phyloP scores from a whole-genome alignment of 2,113 vertebrate species.

The Rhabdornis inornatus region DNA sequence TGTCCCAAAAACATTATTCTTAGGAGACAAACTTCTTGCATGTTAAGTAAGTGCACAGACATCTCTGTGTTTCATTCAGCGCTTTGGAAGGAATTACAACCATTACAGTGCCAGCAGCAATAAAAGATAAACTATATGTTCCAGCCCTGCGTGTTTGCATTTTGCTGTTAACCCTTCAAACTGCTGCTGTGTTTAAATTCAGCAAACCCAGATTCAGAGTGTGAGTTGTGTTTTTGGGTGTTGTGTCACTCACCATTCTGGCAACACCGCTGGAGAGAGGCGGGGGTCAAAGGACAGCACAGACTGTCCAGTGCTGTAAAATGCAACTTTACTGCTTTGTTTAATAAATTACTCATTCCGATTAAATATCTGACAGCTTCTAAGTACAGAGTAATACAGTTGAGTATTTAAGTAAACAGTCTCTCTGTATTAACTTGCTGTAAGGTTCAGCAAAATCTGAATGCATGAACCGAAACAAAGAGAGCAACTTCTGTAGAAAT shows the following conservation, averaged over 20 bases:
- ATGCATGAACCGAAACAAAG: background rate
- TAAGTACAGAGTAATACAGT: background rate
- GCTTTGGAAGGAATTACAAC: background rate
- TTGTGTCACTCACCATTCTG: background rate
- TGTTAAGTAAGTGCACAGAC: slow-evolving; percentile 49
- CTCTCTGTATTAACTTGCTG: background rate
- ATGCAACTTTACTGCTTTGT: slow-evolving; percentile 15
- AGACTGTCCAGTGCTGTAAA: slow-evolving; percentile 16
- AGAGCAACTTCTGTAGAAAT: background rate
- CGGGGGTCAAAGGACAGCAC: slow-evolving; percentile 57
- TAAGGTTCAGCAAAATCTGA: background rate
- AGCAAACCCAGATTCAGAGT: slow-evolving; percentile 20
- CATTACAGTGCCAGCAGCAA: background rate
- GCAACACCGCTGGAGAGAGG: background rate
- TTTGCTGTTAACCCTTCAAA: background rate
- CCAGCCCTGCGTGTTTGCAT: background rate
- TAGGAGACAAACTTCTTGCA: slow-evolving; percentile 47
- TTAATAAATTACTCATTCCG: slow-evolving; percentile 54
- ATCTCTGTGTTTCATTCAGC: background rate
- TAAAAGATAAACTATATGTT: background rate
- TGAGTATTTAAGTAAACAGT: background rate
- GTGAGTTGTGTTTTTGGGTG: background rate
- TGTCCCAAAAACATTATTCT: slow-evolving; percentile 43
- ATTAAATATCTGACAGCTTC: slow-evolving; percentile 5
- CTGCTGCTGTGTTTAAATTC: slow-evolving; percentile 16